Base-by-base conservation (phyloP, 2,888 invertebrate genomes). In the Ennomos erosarius region DNA sequence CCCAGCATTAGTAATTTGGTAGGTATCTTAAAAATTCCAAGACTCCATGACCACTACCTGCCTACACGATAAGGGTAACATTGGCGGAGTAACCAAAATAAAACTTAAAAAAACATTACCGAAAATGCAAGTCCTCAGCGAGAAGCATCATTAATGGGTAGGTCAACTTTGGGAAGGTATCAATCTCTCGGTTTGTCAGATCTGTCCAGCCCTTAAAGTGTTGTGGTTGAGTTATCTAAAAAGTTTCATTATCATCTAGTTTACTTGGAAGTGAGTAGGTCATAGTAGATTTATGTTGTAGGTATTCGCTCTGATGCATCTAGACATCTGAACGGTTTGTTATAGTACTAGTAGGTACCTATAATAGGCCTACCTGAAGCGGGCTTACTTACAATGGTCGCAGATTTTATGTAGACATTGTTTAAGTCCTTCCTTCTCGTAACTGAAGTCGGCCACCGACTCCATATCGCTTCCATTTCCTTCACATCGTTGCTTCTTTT, bases 81-180 rank as follows among this genome's bases (percentile, higher is more conserved):
- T 6, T 6, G 26, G 6, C 26, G 6, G 6, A 26, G 6, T 26
- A 26, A 6, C 6, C 26, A 4, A 26, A 26, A 26, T 16, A 26
- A 26, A 26, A 26, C 6, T 26, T n/a, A n/a, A n/a, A n/a, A n/a
- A 4, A 1, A 3, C 4, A 5, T 35, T 38, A 87, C 89, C 85
- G 73, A 59, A 85, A 83, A 59, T 86, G 69, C 34, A 89, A 65
- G 61, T 90, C 90, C 40, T 87, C 76, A 0, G 85, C 84, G 12
- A 78, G 75, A 39, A 85, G 71, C 81, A 81, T 79, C 68, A 90
- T 75, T 34, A 90, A 67, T n/a, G 88, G 87, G 66, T 87, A 83
- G 6, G 87, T 84, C 37, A 89, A 65, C 68, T 90, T 90, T 1
- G 89, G 88, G 62, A 77, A 87, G 0, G 87, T 87, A 65, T 90